Percentiles rank a stretch among this genome's conserved stretches.
phyloP scores from a whole-genome alignment of 2,113 vertebrate genomes.

The Anthoscopus minutus region DNA sequence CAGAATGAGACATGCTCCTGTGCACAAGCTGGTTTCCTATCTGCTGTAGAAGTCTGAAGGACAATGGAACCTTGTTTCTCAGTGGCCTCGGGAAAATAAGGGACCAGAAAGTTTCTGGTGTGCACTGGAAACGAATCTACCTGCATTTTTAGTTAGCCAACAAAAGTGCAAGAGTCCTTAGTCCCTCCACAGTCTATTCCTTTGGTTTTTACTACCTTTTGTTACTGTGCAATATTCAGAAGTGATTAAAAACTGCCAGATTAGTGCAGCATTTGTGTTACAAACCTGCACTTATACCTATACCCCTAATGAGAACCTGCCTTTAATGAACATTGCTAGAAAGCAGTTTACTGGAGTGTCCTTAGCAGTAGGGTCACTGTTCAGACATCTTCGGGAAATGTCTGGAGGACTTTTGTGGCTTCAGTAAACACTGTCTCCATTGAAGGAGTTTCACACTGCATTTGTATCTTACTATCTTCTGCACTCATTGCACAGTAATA shows the following conservation, averaged over 20 bases:
- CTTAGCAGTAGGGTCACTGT: neutral
- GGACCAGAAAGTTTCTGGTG: neutral
- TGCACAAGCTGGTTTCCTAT: neutral
- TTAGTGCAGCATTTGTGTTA: neutral
- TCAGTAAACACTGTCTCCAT: neutral
- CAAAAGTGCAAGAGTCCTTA: neutral
- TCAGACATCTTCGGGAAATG: neutral
- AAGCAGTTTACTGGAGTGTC: neutral
- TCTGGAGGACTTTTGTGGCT: neutral
- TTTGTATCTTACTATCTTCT: neutral
- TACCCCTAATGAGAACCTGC: neutral
- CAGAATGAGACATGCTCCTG: neutral
- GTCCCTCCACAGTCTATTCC: neutral
- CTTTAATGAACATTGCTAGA: neutral
- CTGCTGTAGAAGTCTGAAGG: neutral
- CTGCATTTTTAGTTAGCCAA: neutral
- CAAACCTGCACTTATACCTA: neutral
- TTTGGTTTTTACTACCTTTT: neutral
- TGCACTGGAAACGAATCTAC: neutral
- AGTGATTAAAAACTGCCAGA: neutral
- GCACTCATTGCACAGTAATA: neutral
- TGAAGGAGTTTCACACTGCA: neutral
- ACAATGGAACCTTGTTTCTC: neutral
- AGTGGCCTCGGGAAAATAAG: neutral
- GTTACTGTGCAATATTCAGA: neutral